Conservation (phyloP, 1,140 invertebrate species). For the Battus philenor region DNA sequence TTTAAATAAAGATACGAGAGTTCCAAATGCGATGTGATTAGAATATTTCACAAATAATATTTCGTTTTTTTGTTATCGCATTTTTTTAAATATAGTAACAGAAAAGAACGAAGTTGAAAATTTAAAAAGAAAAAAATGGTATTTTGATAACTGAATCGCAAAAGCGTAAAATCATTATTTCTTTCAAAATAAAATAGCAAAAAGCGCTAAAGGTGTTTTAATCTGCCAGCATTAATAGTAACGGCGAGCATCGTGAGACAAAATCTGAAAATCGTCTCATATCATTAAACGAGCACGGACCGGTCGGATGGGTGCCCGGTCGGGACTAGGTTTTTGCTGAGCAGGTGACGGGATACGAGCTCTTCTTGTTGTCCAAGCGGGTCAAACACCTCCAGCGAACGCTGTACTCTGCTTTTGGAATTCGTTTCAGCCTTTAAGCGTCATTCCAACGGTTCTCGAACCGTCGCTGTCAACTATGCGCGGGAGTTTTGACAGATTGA, state of each 20-base stretch:
- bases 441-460: not conserved
- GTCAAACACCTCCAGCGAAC: slow-evolving; percentile 26
- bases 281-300: slow-evolving; percentile 25
- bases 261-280: slow-evolving; percentile 24
- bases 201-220: slow-evolving; percentile 2
- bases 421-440: not conserved
- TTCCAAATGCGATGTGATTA: too few species aligned
- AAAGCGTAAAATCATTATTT: too few species aligned
- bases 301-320: slow-evolving; percentile 15
- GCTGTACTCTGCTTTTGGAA: slow-evolving; percentile 2
- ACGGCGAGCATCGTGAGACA: not conserved
- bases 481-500: not conserved
- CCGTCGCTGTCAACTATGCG: not conserved
- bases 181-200: too few species aligned
- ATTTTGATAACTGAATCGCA: too few species aligned
- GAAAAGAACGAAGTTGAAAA: too few species aligned
- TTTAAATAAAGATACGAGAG: too few species aligned
- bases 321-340: slow-evolving; percentile 24
- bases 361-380: slow-evolving; percentile 25
- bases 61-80: too few species aligned
- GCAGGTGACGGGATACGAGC: slow-evolving; percentile 29
- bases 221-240: not conserved
- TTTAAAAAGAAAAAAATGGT: too few species aligned
- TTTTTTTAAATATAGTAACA: too few species aligned
- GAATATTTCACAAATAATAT: too few species aligned